phyloP scores from a whole-genome alignment of 1,140 invertebrate genomes.

The Linepithema humile region DNA sequence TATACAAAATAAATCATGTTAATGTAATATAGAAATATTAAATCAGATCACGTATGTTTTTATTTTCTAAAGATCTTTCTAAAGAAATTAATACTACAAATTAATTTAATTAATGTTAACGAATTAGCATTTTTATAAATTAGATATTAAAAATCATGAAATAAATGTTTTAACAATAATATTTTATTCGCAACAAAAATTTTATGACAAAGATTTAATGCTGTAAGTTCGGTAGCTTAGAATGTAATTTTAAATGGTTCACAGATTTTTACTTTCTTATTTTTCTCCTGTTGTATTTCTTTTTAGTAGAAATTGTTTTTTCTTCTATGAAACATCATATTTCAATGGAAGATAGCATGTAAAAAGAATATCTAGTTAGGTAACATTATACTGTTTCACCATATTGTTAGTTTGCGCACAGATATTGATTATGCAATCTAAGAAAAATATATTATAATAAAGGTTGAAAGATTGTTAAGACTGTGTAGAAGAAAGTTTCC shows the following conservation, averaged over 20 bases:
- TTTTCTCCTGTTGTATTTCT: constrained; percentile 33
- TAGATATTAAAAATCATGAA: neutral
- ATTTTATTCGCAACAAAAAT: neutral
- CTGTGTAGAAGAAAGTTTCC: constrained; percentile 59
- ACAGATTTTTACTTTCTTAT: neutral
- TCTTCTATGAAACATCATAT: neutral
- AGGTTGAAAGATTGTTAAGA: constrained; percentile 61
- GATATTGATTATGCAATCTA: constrained; percentile 51
- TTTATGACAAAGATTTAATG: neutral
- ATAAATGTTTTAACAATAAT: neutral
- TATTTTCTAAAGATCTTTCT: neutral
- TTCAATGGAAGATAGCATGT: neutral
- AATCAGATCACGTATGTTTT: neutral
- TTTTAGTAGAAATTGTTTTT: neutral
- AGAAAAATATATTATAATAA: constrained; percentile 40
- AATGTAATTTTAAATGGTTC: neutral
- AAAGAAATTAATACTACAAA: neutral
- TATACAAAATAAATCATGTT: neutral
- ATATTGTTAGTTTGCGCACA: constrained; percentile 54
- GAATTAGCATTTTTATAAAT: neutral
- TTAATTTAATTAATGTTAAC: neutral
- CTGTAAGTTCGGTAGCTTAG: neutral
- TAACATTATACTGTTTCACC: constrained; percentile 11
- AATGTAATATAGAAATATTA: neutral
- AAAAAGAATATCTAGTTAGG: constrained; percentile 1